A percentile compares a stretch with the other conserved stretches of the same genome.
Conservation (phyloP, 2,797 vertebrate genomes). For the Ptychobarbus kaznakovi region DNA sequence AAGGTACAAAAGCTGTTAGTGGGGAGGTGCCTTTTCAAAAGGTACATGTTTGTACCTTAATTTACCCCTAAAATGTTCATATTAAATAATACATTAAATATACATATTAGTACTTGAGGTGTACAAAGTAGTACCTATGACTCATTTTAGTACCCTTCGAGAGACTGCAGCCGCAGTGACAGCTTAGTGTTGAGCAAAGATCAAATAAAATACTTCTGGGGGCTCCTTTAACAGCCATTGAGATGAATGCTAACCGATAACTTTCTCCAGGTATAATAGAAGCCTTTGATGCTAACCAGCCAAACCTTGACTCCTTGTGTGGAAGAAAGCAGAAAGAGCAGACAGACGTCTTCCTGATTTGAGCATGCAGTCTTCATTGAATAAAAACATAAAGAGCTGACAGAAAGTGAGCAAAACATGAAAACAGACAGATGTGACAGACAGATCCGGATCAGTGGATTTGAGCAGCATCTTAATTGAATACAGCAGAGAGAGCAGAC, state of each 20-base stretch:
- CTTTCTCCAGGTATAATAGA: constrained; percentile 8
- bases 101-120: background rate
- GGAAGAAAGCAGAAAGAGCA: constrained; percentile 5
- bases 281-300: constrained; percentile 1
- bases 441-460: background rate
- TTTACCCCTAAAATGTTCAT: background rate
- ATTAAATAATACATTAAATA: background rate
- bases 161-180: background rate
- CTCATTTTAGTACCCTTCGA: background rate
- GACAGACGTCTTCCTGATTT: background rate
- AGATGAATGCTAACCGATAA: background rate
- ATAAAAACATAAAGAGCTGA: background rate
- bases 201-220: constrained; percentile 2
- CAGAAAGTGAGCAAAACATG: constrained; percentile 14
- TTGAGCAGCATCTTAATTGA: background rate
- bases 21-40: background rate
- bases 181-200: background rate
- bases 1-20: too few relatives aligned
- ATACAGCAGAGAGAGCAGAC: constrained; percentile 8
- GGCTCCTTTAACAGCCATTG: background rate
- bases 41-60: background rate
- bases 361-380: constrained; percentile 2
- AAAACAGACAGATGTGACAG: background rate
- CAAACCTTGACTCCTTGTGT: background rate
- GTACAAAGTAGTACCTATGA: too few relatives aligned